phyloP scores from a whole-genome alignment of 2,888 invertebrate species.

The Nomada ferruginata region DNA sequence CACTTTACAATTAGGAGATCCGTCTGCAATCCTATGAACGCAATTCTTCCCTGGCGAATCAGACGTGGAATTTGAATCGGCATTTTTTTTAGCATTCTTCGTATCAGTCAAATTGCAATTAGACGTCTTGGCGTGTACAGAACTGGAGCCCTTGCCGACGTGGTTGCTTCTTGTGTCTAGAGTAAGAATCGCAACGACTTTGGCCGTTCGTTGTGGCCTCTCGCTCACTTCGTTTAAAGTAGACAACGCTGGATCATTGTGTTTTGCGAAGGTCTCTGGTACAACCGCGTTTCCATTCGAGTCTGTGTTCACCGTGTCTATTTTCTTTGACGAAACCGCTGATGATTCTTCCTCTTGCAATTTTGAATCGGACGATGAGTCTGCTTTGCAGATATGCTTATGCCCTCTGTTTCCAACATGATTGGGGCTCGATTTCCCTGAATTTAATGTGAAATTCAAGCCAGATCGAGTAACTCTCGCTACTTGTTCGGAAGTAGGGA shows the following conservation, averaged over 20 bases:
- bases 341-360: slow-evolving; percentile 22
- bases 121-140: slow-evolving; percentile 40
- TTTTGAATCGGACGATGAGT: slow-evolving; percentile 33
- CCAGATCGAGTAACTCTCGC: slow-evolving; percentile 66
- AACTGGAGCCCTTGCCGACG: slow-evolving; percentile 41
- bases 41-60: slow-evolving; percentile 48
- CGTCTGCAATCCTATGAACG: slow-evolving; percentile 47
- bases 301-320: slow-evolving; percentile 43
- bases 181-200: slow-evolving; percentile 80
- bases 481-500: slow-evolving; percentile 68
- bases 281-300: slow-evolving; percentile 64
- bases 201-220: slow-evolving; percentile 81
- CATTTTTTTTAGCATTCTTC: slow-evolving; percentile 48
- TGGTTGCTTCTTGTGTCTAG: slow-evolving; percentile 74
- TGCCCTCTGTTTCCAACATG: slow-evolving; percentile 22
- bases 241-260: slow-evolving; percentile 20
- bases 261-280: slow-evolving; percentile 41
- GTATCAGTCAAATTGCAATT: slow-evolving; percentile 34
- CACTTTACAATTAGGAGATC: slow-evolving; percentile 39
- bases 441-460: slow-evolving; percentile 49
- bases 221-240: slow-evolving; percentile 62
- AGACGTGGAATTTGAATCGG: slow-evolving; percentile 19
- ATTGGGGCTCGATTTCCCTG: slow-evolving; percentile 31
- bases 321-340: slow-evolving; percentile 1
- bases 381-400: slow-evolving; percentile 38